Evolutionary conservation across 1,140 invertebrate species (phyloP).

Genomic region (Cherax destructor): DNA sequence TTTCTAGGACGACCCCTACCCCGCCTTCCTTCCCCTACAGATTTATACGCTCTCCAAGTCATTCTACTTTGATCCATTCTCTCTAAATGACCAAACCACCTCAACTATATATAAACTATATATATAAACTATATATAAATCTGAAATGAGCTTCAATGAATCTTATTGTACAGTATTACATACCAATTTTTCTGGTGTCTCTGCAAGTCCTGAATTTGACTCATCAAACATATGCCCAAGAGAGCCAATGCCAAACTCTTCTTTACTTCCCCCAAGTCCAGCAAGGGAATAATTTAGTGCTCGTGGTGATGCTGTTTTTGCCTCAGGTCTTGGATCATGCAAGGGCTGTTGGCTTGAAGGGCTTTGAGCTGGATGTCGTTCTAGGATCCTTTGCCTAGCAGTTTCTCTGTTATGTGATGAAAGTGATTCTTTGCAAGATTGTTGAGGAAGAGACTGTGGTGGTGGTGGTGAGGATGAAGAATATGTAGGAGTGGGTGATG

Average conservation of each 20-base stretch:
- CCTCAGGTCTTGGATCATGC: conserved; percentile 36
- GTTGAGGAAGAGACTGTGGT: conserved; percentile 17
- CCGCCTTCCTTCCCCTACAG: too few species aligned
- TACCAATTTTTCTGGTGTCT: conserved; percentile 61
- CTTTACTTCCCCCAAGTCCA: conserved; percentile 49
- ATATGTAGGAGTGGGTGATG: conserved; percentile 7
- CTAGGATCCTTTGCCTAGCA: conserved; percentile 5
- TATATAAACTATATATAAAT: too few species aligned
- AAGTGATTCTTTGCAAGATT: conserved; percentile 8
- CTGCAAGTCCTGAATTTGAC: conserved; percentile 39
- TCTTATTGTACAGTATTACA: neutral
- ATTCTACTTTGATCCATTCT: too few species aligned
- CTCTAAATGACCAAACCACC: too few species aligned
- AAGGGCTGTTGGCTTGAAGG: conserved; percentile 42
- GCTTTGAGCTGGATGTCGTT: conserved; percentile 6
- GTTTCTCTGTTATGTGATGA: conserved; percentile 9
- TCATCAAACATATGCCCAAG: conserved; percentile 54
- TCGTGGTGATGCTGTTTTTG: conserved; percentile 51
- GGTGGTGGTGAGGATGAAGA: neutral
- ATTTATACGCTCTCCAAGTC: too few species aligned
- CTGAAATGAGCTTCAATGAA: too few species aligned
- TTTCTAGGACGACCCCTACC: too few species aligned
- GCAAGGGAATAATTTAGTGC: conserved; percentile 56
- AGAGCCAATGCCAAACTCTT: conserved; percentile 16
- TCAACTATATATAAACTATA: too few species aligned